phyloP scores from a whole-genome alignment of 2,797 vertebrate species.

The Nannoperca obscura region DNA sequence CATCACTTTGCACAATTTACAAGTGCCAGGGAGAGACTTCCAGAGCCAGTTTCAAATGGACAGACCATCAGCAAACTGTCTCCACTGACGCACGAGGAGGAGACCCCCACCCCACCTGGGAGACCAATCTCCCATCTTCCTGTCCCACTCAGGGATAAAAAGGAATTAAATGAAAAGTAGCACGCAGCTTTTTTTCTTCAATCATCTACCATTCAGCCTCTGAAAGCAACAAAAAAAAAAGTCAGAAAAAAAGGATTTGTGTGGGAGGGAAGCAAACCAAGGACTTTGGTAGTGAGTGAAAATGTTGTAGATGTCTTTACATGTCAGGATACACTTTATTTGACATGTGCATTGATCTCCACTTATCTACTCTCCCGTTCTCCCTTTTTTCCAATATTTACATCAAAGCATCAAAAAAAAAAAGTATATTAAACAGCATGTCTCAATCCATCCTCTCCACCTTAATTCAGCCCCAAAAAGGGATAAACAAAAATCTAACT shows the following conservation, averaged over 20 bases:
- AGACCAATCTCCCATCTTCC: constrained; percentile 71
- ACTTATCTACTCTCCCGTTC: constrained; percentile 86
- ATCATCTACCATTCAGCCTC: constrained; percentile 79
- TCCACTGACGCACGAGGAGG: constrained; percentile 65
- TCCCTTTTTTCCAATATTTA: constrained; percentile 93
- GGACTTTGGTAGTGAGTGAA: constrained; percentile 82
- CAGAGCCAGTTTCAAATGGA: constrained; percentile 79
- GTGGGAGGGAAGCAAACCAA: constrained; percentile 78
- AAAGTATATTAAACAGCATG: constrained; percentile 97
- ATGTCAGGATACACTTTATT: constrained; percentile 78
- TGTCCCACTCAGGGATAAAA: constrained; percentile 73
- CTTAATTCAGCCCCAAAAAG: constrained; percentile 58
- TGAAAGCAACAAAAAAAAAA: constrained; percentile 72
- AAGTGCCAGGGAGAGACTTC: constrained; percentile 87
- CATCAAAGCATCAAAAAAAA: constrained; percentile 86
- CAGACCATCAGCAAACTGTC: constrained; percentile 72
- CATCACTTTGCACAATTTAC: constrained; percentile 90
- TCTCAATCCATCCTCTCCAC: constrained; percentile 76
- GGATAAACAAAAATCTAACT: constrained; percentile 68
- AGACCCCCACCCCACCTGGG: constrained; percentile 59
- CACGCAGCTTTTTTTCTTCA: constrained; percentile 73
- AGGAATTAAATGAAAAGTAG: constrained; percentile 73
- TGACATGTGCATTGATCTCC: constrained; percentile 81
- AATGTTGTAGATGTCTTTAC: constrained; percentile 77
- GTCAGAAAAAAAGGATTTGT: constrained; percentile 71